Evolutionary conservation across 1,140 invertebrate genomes (phyloP).

Genomic region (Pachypeltis micranthus): DNA sequence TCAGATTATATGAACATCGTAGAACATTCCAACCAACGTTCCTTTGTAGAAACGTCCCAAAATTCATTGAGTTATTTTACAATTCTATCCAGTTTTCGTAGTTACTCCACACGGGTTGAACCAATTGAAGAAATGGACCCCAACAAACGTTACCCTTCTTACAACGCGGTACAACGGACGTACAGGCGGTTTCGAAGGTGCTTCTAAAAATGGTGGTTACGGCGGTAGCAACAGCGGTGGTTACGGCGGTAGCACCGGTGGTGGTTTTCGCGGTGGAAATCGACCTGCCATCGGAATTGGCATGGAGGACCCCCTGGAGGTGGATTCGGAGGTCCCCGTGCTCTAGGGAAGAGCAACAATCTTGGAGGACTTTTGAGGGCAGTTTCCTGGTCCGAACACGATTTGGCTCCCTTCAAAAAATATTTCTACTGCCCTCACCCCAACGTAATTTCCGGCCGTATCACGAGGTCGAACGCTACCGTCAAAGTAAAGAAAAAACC

Average conservation of each 20-base stretch:
- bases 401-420: conserved; percentile 45
- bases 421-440: conserved; percentile 47
- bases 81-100: neutral
- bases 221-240: neutral
- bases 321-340: neutral
- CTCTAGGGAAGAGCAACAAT: no score
- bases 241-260: conserved; percentile 1
- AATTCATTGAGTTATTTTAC: no score
- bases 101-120: neutral
- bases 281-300: no score
- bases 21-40: no score
- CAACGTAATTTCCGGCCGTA: conserved; percentile 41
- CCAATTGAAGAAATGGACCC: neutral
- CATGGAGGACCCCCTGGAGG: conserved; percentile 24
- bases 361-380: conserved; percentile 45
- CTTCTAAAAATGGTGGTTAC: neutral
- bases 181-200: conserved; percentile 16
- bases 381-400: conserved; percentile 42
- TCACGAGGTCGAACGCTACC: conserved; percentile 64
- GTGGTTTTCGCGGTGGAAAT: conserved; percentile 20
- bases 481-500: conserved; percentile 67
- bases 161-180: conserved; percentile 25
- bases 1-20: no score
- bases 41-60: no score
- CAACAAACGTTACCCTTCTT: neutral